phyloP scores from a whole-genome alignment of 2,888 invertebrate species.

The Coremacera marginata region DNA sequence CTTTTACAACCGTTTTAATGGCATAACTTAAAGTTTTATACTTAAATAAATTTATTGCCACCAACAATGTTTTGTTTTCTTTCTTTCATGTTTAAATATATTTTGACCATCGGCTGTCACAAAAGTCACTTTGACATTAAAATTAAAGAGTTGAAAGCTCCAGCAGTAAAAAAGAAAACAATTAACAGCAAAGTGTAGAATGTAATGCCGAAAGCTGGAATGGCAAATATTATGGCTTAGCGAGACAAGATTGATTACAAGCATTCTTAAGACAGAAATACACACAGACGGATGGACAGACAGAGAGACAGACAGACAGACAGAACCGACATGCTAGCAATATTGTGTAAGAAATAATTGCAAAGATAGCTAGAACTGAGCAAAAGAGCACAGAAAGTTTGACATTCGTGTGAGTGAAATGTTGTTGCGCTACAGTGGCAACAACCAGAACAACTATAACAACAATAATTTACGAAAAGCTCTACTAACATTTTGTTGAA shows the following conservation, averaged over 20 bases:
- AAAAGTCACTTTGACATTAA: too few relatives aligned
- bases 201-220: neutral
- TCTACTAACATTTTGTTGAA: neutral
- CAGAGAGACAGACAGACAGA: neutral
- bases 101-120: too few relatives aligned
- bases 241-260: neutral
- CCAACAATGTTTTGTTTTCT: too few relatives aligned
- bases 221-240: neutral
- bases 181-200: neutral
- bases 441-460: neutral
- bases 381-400: neutral
- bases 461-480: neutral
- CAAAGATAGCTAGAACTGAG: neutral
- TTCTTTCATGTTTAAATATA: too few relatives aligned
- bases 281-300: neutral
- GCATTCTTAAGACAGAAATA: neutral
- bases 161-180: constrained; percentile 6
- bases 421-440: neutral
- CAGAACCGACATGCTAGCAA: neutral
- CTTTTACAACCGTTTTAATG: too few relatives aligned
- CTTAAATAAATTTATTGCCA: too few relatives aligned
- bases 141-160: neutral
- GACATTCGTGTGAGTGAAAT: neutral
- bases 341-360: neutral
- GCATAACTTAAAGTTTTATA: too few relatives aligned